Percentiles rank a stretch among this genome's conserved stretches.
Conservation (phyloP, 2,113 vertebrate genomes). For the Etia nguti region DNA sequence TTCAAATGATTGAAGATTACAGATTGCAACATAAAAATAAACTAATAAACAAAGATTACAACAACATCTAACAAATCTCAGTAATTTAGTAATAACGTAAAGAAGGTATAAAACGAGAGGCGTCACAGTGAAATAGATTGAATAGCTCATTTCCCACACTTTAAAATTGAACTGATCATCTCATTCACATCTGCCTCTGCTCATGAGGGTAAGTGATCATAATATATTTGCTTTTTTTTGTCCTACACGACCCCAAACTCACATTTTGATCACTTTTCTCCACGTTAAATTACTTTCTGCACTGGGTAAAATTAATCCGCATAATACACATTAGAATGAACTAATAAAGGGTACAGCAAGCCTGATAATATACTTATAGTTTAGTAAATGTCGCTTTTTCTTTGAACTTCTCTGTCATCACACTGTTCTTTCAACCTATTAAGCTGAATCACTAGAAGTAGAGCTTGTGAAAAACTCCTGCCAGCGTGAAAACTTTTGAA, state of each 20-base stretch:
- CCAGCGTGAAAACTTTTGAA: background rate
- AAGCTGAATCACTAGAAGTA: background rate
- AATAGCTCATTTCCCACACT: background rate
- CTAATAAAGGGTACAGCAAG: background rate
- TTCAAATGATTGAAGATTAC: background rate
- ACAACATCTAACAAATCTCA: background rate
- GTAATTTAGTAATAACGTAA: background rate
- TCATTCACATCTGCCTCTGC: background rate
- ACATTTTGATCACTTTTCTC: background rate
- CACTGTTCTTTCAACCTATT: background rate
- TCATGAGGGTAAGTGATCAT: background rate
- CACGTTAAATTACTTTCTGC: background rate
- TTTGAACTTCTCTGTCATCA: background rate
- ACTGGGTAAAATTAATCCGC: background rate
- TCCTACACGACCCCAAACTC: background rate
- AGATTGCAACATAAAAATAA: background rate
- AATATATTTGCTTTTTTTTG: background rate
- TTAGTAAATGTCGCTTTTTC: background rate
- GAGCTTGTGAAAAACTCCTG: background rate
- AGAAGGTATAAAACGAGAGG: background rate
- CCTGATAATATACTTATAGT: background rate
- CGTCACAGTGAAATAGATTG: background rate
- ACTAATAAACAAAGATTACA: background rate
- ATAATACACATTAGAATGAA: background rate
- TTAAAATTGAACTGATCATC: background rate